These are phyloP conservation scores for Helogale parvula DNA, from an alignment of 2,113 vertebrate genomes.

Conservation along the genomic window DNA sequence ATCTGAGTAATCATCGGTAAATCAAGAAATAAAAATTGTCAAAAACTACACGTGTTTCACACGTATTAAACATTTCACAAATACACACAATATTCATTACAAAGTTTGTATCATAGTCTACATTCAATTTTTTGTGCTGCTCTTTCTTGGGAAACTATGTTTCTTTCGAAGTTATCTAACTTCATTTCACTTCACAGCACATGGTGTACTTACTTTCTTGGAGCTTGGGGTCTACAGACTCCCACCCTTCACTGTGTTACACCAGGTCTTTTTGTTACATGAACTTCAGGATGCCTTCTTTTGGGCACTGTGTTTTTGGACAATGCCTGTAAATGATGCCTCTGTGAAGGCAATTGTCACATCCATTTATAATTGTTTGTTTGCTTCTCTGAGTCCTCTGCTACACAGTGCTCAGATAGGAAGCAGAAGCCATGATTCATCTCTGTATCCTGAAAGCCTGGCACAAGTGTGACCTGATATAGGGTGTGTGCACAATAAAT, in stretches of 20 bases:
- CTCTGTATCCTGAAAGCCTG: neutral
- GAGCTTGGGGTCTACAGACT: neutral
- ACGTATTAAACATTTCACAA: neutral
- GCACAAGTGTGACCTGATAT: neutral
- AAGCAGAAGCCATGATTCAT: neutral
- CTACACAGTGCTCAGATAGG: neutral
- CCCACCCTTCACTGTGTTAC: neutral
- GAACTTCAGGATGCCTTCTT: neutral
- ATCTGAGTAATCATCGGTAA: neutral
- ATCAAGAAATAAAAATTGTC: neutral
- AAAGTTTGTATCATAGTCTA: neutral
- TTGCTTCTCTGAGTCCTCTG: neutral
- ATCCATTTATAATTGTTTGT: neutral
- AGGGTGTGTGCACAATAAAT: neutral
- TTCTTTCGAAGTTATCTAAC: neutral
- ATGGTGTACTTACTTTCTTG: neutral
- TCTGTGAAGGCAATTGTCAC: neutral
- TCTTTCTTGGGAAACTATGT: neutral
- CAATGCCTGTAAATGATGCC: neutral
- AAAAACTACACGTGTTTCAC: neutral
- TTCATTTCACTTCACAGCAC: neutral
- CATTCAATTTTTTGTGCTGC: neutral
- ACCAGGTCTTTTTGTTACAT: neutral
- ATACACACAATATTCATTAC: neutral
- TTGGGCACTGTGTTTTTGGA: neutral